Evolutionary conservation across 2,888 invertebrate species (phyloP).

Genomic region (Leucoma salicis): DNA sequence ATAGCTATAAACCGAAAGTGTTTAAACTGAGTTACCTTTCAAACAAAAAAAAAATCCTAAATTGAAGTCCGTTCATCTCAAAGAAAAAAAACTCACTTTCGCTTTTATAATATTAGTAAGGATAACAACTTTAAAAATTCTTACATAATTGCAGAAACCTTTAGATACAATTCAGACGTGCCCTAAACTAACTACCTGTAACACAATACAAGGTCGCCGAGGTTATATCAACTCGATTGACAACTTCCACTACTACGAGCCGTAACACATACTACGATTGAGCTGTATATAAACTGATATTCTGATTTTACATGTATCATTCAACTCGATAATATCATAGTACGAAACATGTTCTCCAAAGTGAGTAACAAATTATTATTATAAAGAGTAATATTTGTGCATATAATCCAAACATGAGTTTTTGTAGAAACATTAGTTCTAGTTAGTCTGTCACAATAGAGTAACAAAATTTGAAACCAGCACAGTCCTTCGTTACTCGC

Average conservation of each 20-base stretch:
- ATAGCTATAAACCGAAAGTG: too few relatives aligned
- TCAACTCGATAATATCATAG: slow-evolving; percentile 36
- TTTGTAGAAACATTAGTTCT: too few relatives aligned
- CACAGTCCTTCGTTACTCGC: too few relatives aligned
- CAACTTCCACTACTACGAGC: slow-evolving; percentile 42
- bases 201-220: background rate
- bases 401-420: too few relatives aligned
- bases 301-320: slow-evolving; percentile 39
- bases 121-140: background rate
- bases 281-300: slow-evolving; percentile 48
- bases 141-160: background rate
- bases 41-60: too few relatives aligned
- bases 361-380: slow-evolving; percentile 19
- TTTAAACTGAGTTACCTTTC: too few relatives aligned
- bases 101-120: too few relatives aligned
- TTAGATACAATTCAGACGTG: background rate
- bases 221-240: background rate
- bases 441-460: too few relatives aligned
- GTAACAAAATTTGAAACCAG: too few relatives aligned
- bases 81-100: too few relatives aligned
- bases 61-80: too few relatives aligned
- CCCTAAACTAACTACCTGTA: slow-evolving; percentile 16
- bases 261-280: slow-evolving; percentile 27
- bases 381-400: background rate
- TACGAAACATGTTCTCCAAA: slow-evolving; percentile 52